Conservation (phyloP, 2,113 vertebrate species). For the Podarcis cretensis region DNA sequence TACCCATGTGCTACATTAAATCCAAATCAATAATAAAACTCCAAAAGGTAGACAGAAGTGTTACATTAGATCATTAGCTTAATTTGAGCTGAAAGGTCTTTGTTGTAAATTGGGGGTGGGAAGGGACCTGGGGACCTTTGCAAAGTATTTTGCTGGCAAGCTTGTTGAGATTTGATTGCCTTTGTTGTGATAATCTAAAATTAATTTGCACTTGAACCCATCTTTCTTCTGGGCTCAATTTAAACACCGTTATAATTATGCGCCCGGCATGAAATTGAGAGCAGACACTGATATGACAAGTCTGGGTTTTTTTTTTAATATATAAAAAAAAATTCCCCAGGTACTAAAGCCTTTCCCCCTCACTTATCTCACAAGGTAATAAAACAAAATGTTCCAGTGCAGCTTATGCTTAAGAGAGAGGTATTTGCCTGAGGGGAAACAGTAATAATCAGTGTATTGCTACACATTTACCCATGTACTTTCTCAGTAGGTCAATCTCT, state of each 20-base stretch:
- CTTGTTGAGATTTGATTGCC: conserved; percentile 90
- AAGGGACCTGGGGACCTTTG: conserved; percentile 86
- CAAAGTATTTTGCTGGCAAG: conserved; percentile 89
- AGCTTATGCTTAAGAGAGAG: conserved; percentile 89
- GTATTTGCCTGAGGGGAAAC: conserved; percentile 96
- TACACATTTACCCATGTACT: conserved; percentile 88
- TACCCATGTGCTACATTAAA: conserved; percentile 55
- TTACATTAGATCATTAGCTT: conserved; percentile 85
- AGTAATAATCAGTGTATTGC: conserved; percentile 89
- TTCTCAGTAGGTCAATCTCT: conserved; percentile 89
- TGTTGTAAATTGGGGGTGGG: conserved; percentile 82
- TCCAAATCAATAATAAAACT: conserved; percentile 74
- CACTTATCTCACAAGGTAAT: conserved; percentile 96
- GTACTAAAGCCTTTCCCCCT: conserved; percentile 83
- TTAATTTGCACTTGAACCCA: conserved; percentile 99
- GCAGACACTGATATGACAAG: conserved; percentile 91
- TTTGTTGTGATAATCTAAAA: conserved; percentile 99
- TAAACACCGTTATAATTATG: conserved; percentile 94
- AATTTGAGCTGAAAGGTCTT: conserved; percentile 89
- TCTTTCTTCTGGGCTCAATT: conserved; percentile 98
- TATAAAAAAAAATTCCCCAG: conserved; percentile 84
- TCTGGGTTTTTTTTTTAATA: conserved; percentile 80
- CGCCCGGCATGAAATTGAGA: conserved; percentile 90
- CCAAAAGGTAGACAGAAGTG: conserved; percentile 78
- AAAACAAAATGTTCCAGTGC: conserved; percentile 93